Base-by-base conservation (phyloP, 2,888 invertebrate species). In the Morpho deidamia region DNA sequence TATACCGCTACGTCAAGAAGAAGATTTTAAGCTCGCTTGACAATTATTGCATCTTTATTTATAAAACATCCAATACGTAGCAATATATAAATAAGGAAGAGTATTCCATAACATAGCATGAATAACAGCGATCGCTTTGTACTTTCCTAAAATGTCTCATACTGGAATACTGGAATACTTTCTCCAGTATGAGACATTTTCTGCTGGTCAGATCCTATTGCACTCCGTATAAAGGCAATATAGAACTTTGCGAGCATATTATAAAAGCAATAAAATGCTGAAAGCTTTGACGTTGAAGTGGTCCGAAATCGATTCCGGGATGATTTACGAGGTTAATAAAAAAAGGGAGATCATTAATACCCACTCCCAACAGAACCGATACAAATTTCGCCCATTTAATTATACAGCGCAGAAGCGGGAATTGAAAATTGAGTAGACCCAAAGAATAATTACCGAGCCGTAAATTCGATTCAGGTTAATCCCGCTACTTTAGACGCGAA, bases 321-420 rank as follows among this genome's bases (percentile, higher is more conserved):
- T 49, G 51, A 58, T 58, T 54, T 49, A 51, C 42, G 39, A 43
- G 51, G 56, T 55, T 59, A 60, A 61, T 64, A 59, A 61, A 63
- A 59, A 58, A 59, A 58, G 52, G 55, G 50, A 38, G 44, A 40
- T 53, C 47, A 57, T 61, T 61, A 61, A 64, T 59, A 56, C 57
- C 56, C 45, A 49, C 42, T 44, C 59, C 37, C 44, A 44, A 56
- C 40, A 23, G 38, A 38, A 49, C 39, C 45, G 55, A 53, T 49
- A 63, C 57, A 61, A 59, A 61, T 60, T 61, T 57, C 54, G 52
- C 54, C 52, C 55, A 59, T 62, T 63, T 62, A 59, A 63, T 63
- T 63, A 65, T 54, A 60, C 47, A 52, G 60, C 32, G 52, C 52
- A 53, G 51, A 55, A 56, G 53, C 55, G 51, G 43, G 53, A 60